These are phyloP conservation scores for Coluber constrictor DNA, from an alignment of 2,797 vertebrate species.

Conservation along the genomic window DNA sequence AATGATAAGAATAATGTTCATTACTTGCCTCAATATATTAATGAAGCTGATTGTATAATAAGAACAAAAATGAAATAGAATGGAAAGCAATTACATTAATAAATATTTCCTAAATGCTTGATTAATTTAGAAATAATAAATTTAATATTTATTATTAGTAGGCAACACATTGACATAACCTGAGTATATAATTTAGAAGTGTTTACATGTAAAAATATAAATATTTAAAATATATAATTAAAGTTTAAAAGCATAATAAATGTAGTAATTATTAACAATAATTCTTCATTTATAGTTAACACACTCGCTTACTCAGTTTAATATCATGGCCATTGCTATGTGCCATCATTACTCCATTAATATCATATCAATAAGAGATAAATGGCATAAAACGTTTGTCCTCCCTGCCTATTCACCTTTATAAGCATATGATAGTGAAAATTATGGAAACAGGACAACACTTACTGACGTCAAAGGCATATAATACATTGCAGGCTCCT, in stretches of 20 bases:
- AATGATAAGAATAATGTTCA: not conserved
- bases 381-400: not conserved
- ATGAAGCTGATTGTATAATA: not conserved
- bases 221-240: not conserved
- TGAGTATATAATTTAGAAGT: not conserved
- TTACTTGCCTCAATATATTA: not conserved
- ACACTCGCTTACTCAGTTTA: not conserved
- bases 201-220: not conserved
- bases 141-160: not conserved
- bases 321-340: not conserved
- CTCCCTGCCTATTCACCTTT: not conserved
- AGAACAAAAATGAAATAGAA: not conserved
- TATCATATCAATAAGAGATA: not conserved
- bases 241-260: not conserved
- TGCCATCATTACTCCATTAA: not conserved
- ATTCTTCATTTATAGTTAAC: not conserved
- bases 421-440: not conserved
- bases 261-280: not conserved
- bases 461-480: constrained; percentile 96
- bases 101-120: not conserved
- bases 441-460: constrained; percentile 32
- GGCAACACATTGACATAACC: not conserved
- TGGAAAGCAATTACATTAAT: not conserved
- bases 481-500: constrained; percentile 96
- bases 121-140: not conserved